phyloP scores from a whole-genome alignment of 2,797 vertebrate genomes.

The Aeoliscus strigatus region DNA sequence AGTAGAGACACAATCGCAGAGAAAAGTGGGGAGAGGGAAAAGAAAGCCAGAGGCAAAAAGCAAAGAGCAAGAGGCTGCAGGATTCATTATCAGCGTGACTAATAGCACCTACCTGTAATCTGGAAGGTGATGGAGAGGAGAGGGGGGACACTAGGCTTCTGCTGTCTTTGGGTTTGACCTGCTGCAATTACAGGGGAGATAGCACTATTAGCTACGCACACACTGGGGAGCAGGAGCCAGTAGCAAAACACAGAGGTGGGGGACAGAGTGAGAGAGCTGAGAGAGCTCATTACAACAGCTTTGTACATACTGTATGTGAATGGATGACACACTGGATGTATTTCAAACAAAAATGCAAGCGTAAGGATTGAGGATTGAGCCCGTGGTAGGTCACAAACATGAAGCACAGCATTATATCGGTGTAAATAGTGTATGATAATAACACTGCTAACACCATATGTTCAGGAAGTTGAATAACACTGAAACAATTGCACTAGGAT shows the following conservation, averaged over 20 bases:
- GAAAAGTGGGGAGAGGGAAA: background rate
- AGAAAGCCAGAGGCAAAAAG: background rate
- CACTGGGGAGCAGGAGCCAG: conserved; percentile 23
- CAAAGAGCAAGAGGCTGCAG: background rate
- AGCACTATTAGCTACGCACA: conserved; percentile 69
- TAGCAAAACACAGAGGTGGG: conserved; percentile 20
- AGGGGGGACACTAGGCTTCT: conserved; percentile 82
- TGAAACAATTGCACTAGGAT: too few species aligned
- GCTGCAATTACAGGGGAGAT: conserved; percentile 85
- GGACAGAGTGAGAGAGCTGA: conserved; percentile 5
- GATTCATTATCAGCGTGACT: conserved; percentile 42
- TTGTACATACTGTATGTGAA: too few species aligned
- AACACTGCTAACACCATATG: too few species aligned
- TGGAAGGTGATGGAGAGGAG: conserved; percentile 89
- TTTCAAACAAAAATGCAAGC: too few species aligned
- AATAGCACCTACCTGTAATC: conserved; percentile 83
- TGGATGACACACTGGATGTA: too few species aligned
- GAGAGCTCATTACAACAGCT: background rate
- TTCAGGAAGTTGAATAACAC: too few species aligned
- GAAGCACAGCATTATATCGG: too few species aligned
- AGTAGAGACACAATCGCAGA: too few species aligned
- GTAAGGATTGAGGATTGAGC: too few species aligned
- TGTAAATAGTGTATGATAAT: too few species aligned
- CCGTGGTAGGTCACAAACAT: too few species aligned
- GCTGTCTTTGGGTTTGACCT: conserved; percentile 80